A percentile compares a stretch with the other conserved stretches of the same genome.
Conservation (phyloP, 2,888 invertebrate genomes). For the Carcina quercana region DNA sequence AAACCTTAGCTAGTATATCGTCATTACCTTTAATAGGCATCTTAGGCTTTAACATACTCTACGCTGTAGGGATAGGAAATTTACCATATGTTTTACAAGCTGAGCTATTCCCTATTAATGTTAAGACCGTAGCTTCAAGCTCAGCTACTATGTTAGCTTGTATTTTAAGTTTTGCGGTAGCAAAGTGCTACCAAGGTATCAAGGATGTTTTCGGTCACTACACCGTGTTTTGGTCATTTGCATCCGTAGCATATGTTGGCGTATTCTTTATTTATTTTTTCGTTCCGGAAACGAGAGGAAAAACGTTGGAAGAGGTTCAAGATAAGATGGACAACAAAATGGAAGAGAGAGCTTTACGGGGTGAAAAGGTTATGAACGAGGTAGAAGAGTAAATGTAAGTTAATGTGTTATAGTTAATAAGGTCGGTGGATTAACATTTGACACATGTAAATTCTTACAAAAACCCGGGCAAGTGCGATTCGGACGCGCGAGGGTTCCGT, state of each 20-base stretch:
- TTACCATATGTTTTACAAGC: constrained; percentile 77
- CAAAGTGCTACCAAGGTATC: constrained; percentile 74
- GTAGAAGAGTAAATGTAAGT: constrained; percentile 4
- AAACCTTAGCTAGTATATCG: constrained; percentile 46
- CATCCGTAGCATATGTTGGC: constrained; percentile 67
- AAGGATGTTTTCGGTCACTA: constrained; percentile 72
- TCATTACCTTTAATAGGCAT: constrained; percentile 72
- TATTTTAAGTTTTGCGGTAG: constrained; percentile 70
- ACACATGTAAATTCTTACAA: no score
- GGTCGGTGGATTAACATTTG: no score
- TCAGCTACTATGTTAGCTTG: constrained; percentile 73
- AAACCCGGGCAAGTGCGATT: no score
- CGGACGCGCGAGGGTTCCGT: no score
- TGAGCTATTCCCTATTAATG: constrained; percentile 77
- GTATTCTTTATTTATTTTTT: constrained; percentile 70
- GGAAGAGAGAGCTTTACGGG: constrained; percentile 1
- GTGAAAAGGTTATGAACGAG: constrained; percentile 12
- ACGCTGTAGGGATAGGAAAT: constrained; percentile 75
- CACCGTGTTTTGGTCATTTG: constrained; percentile 75
- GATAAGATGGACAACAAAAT: constrained; percentile 55
- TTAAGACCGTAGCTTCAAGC: constrained; percentile 76
- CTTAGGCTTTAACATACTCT: constrained; percentile 73
- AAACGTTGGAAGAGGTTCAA: constrained; percentile 76
- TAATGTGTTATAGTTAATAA: no score
- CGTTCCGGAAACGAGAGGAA: constrained; percentile 78